Evolutionary conservation across 2,113 vertebrate species (phyloP), one percentile per base, ranked within the genome.

Genomic region (Ellobius talpinus): DNA sequence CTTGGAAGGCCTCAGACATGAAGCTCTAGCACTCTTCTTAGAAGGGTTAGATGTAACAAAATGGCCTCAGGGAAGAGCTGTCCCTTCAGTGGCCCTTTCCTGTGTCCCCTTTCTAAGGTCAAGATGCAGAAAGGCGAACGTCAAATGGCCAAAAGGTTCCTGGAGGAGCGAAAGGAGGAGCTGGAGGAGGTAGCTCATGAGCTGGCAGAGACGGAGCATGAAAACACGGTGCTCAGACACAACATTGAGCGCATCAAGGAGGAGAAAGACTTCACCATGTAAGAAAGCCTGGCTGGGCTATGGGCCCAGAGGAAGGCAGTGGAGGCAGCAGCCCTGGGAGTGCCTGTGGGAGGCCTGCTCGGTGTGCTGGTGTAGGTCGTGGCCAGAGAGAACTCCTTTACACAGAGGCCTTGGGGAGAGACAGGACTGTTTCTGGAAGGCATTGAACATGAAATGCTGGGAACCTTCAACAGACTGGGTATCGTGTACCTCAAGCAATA

Each of bases 221-320:
- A 99, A 97, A 99, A 99, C 97, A 97, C 98, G 0, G 96, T 98
- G 65, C 98, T 99, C 19, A 98, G 99, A 16, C 99, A 98, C 63
- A 99, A 99, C 91, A 99, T 99, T 58, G 99, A 99, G 93, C 99
- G 99, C 97, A 99, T 99, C 94, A 98, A 98, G 92, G 99, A 99
- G 86, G 99, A 99, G 82, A 99, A 98, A 12, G 98, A 99, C 79
- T 95, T 98, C 23, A 99, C 97, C 97, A 92, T 99, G 99, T 99
- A 98, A 98, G 98, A 88, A 0, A 5, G 87, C 42, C 86, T 10
- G 70, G 31, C 0, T 16, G 42, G 1, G 6, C 33, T 31, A 6
- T 3, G 0, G 2, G 42, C 39, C 31, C 66, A 14, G 55, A 77
- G 77, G 68, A 47, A 39, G 26, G 7, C 66, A 55, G 0, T 0